Evolutionary conservation across 2,888 invertebrate species (phyloP).

Genomic region (Melanotus villosus): DNA sequence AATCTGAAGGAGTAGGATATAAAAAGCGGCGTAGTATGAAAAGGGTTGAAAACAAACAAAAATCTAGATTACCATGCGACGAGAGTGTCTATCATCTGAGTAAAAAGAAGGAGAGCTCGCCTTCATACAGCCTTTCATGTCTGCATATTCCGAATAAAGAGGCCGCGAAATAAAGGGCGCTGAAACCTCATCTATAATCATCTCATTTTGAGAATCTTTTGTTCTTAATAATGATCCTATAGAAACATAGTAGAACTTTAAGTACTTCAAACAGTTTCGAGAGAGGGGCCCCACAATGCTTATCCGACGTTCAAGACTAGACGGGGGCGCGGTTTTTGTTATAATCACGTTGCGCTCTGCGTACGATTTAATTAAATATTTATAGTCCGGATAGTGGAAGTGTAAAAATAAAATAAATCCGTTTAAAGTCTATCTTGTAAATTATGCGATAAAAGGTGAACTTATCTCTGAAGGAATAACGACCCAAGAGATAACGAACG

Average conservation of each 20-base stretch:
- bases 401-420: constrained; percentile 22
- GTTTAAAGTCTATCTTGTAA: neutral
- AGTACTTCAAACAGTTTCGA: constrained; percentile 46
- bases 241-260: constrained; percentile 48
- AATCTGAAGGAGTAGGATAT: constrained; percentile 20
- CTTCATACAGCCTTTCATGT: constrained; percentile 57
- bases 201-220: constrained; percentile 68
- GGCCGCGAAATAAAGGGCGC: constrained; percentile 57
- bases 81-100: constrained; percentile 44
- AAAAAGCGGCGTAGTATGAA: constrained; percentile 34
- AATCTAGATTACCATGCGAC: constrained; percentile 57
- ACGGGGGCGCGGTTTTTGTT: constrained; percentile 43
- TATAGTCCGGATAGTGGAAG: constrained; percentile 13
- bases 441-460: constrained; percentile 18
- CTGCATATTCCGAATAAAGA: constrained; percentile 57
- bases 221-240: constrained; percentile 68
- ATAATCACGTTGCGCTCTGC: constrained; percentile 40
- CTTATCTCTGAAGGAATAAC: constrained; percentile 29
- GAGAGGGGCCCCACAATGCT: constrained; percentile 44
- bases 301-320: constrained; percentile 34
- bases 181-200: constrained; percentile 66
- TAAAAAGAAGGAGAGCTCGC: constrained; percentile 40
- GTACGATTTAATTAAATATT: constrained; percentile 43
- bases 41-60: constrained; percentile 58
- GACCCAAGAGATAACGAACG: constrained; percentile 27